These are phyloP conservation scores for Zoanthus solanderi DNA, from an alignment of 92 coral and sea anemone species.

Conservation along the genomic window DNA sequence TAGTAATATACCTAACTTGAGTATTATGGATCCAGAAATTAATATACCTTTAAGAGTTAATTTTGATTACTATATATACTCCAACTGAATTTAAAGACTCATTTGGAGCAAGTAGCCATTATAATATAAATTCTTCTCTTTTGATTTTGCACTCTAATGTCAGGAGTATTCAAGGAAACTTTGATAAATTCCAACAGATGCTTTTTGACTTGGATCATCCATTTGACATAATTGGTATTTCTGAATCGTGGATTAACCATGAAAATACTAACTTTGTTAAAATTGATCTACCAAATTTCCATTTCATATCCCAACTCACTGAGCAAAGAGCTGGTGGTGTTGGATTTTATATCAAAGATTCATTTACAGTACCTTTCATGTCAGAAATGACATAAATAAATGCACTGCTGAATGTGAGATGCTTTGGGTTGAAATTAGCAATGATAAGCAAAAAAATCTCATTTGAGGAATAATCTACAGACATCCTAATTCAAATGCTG, in stretches of 20 bases:
- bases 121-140: not conserved
- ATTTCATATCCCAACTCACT: slow-evolving; percentile 11
- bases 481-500: slow-evolving; percentile 49
- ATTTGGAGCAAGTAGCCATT: not conserved
- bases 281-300: not conserved
- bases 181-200: not conserved
- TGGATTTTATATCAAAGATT: slow-evolving; percentile 5
- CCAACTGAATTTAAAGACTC: not conserved
- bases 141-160: slow-evolving; percentile 6
- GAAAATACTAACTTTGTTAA: not conserved
- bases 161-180: not conserved
- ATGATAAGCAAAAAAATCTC: slow-evolving; percentile 10
- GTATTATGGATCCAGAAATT: not conserved
- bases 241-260: slow-evolving; percentile 2
- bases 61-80: not conserved
- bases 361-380: not conserved
- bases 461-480: slow-evolving; percentile 29
- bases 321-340: slow-evolving; percentile 20
- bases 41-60: not conserved
- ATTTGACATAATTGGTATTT: slow-evolving; percentile 7
- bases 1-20: not conserved
- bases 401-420: not conserved
- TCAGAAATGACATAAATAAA: not conserved
- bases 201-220: not conserved
- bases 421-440: slow-evolving; percentile 14